These are phyloP conservation scores for Xyrauchen texanus DNA, from an alignment of 2,113 vertebrate genomes.

Conservation along the genomic window DNA sequence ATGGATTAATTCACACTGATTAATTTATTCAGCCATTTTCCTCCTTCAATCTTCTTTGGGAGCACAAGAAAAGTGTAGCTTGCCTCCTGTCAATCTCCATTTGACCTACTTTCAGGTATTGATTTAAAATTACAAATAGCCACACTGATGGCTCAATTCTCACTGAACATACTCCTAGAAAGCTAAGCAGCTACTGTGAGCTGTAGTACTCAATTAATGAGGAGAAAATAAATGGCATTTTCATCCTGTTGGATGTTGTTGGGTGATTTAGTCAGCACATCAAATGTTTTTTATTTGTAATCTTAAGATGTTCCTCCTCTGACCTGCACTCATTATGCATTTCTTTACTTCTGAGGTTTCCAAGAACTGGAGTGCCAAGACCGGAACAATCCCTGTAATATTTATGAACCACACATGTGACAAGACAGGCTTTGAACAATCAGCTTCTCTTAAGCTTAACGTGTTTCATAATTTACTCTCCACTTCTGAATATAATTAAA, in stretches of 20 bases:
- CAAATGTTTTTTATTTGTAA: constrained; percentile 29
- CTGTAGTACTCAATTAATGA: constrained; percentile 45
- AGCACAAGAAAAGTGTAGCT: constrained; percentile 10
- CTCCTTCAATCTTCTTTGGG: background rate
- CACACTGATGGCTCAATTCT: constrained; percentile 10
- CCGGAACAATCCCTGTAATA: constrained; percentile 8
- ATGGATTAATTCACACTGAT: constrained; percentile 37
- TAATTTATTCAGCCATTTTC: constrained; percentile 10
- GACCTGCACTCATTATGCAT: constrained; percentile 25
- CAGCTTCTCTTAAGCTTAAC: constrained; percentile 10
- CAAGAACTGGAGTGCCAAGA: constrained; percentile 28
- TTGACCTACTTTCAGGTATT: constrained; percentile 37
- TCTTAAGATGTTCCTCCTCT: background rate
- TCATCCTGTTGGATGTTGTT: constrained; percentile 17
- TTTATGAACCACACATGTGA: constrained; percentile 25
- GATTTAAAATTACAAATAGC: constrained; percentile 44
- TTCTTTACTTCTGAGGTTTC: constrained; percentile 29
- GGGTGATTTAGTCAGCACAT: background rate
- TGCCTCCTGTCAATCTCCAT: constrained; percentile 24
- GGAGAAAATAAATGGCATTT: constrained; percentile 32
- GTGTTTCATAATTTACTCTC: constrained; percentile 4
- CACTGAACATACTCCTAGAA: constrained; percentile 31
- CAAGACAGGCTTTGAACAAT: constrained; percentile 21
- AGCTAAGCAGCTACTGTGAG: constrained; percentile 29
- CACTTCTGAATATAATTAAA: constrained; percentile 24